Percentiles rank a stretch among this genome's conserved stretches.
These are phyloP conservation scores for Dusona sp. DNA, from an alignment of 2,888 invertebrate genomes.

Conservation along the genomic window DNA sequence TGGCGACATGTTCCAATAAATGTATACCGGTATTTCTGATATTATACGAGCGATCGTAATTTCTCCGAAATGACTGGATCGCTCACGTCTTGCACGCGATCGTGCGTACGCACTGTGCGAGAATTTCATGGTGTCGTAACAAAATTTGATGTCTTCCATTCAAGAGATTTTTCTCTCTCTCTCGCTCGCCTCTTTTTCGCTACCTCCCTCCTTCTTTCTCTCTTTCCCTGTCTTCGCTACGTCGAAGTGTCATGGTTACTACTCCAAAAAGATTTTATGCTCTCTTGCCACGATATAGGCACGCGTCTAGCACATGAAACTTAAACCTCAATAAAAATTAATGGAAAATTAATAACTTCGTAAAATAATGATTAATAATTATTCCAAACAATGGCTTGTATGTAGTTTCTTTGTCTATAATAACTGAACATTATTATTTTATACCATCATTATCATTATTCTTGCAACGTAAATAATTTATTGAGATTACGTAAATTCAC, in stretches of 20 bases:
- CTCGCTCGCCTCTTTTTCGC: conserved; percentile 31
- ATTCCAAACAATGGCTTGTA: too few species aligned
- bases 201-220: background rate
- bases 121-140: conserved; percentile 68
- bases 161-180: conserved; percentile 58
- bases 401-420: too few species aligned
- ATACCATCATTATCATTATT: background rate
- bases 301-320: conserved; percentile 12
- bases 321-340: background rate
- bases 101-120: conserved; percentile 58
- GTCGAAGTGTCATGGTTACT: conserved; percentile 7
- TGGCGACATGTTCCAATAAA: conserved; percentile 68
- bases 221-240: background rate
- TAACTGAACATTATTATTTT: background rate
- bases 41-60: conserved; percentile 72
- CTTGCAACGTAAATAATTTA: background rate
- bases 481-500: background rate
- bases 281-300: conserved; percentile 8
- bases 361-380: conserved; percentile 16
- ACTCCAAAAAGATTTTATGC: conserved; percentile 21
- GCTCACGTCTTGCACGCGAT: conserved; percentile 63
- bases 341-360: conserved; percentile 17
- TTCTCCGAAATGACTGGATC: conserved; percentile 62
- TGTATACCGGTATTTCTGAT: conserved; percentile 67
- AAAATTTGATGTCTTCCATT: conserved; percentile 66